Conservation (phyloP, 2,113 vertebrate genomes). For the Nesogale talazaci region DNA sequence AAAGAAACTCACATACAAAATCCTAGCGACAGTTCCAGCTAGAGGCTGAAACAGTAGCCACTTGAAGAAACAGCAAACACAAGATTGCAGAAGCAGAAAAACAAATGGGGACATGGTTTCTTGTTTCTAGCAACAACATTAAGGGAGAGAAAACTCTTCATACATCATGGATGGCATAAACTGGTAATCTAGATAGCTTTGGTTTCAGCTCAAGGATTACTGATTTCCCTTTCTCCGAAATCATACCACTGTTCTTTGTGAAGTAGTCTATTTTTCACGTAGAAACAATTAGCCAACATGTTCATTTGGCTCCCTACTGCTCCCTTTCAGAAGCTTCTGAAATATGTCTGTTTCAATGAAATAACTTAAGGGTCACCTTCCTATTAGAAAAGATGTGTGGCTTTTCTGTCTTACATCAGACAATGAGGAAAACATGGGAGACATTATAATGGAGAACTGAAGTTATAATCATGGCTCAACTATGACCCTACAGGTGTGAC, state of each 20-base stretch:
- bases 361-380: constrained; percentile 53
- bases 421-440: constrained; percentile 49
- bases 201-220: constrained; percentile 21
- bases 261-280: constrained; percentile 47
- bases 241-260: constrained; percentile 3
- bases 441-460: constrained; percentile 42
- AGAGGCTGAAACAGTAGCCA: neutral
- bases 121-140: constrained; percentile 27
- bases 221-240: constrained; percentile 42
- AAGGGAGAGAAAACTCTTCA: neutral
- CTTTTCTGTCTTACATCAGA: constrained; percentile 65
- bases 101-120: neutral
- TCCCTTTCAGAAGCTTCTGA: constrained; percentile 60
- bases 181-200: neutral
- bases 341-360: constrained; percentile 61
- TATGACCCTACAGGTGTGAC: constrained; percentile 60
- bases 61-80: constrained; percentile 4
- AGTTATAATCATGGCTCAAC: constrained; percentile 45
- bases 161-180: constrained; percentile 13
- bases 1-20: neutral
- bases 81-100: constrained; percentile 11
- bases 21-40: neutral
- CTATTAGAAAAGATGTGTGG: constrained; percentile 64
- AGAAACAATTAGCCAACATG: constrained; percentile 62
- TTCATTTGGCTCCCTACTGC: constrained; percentile 37